These are phyloP conservation scores for Cepaea hortensis DNA, from an alignment of 2,888 invertebrate species.

Conservation along the genomic window DNA sequence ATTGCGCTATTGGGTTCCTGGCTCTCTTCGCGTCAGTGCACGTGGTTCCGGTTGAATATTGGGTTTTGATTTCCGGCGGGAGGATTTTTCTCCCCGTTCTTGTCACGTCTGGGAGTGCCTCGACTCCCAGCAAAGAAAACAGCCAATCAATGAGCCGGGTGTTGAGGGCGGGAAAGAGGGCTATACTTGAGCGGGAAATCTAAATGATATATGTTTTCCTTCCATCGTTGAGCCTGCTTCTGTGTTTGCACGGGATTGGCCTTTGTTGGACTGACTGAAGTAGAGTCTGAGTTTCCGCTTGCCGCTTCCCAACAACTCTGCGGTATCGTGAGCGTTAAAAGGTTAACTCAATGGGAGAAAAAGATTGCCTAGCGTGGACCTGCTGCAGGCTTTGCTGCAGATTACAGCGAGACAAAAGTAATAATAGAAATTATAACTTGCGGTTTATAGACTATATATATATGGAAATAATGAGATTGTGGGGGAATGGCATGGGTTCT, in stretches of 20 bases:
- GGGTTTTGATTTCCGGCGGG: slow-evolving; percentile 57
- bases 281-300: slow-evolving; percentile 44
- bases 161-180: slow-evolving; percentile 40
- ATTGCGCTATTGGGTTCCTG: slow-evolving; percentile 57
- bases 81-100: slow-evolving; percentile 39
- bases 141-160: slow-evolving; percentile 48
- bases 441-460: neutral
- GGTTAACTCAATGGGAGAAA: slow-evolving; percentile 31
- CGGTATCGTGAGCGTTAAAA: slow-evolving; percentile 33
- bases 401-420: neutral
- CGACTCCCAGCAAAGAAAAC: slow-evolving; percentile 39
- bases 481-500: no score
- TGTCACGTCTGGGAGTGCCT: slow-evolving; percentile 47
- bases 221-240: slow-evolving; percentile 47
- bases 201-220: slow-evolving; percentile 50
- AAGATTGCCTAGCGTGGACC: slow-evolving; percentile 3
- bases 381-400: neutral
- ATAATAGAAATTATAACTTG: slow-evolving; percentile 18
- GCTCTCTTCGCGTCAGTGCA: slow-evolving; percentile 47
- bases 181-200: slow-evolving; percentile 47
- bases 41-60: slow-evolving; percentile 56
- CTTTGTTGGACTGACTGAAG: slow-evolving; percentile 40
- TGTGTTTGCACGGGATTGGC: slow-evolving; percentile 36
- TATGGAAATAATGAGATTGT: no score
- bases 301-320: slow-evolving; percentile 27